These are phyloP conservation scores for Metacarcinus magister DNA, from an alignment of 2,888 invertebrate genomes.

Conservation along the genomic window DNA sequence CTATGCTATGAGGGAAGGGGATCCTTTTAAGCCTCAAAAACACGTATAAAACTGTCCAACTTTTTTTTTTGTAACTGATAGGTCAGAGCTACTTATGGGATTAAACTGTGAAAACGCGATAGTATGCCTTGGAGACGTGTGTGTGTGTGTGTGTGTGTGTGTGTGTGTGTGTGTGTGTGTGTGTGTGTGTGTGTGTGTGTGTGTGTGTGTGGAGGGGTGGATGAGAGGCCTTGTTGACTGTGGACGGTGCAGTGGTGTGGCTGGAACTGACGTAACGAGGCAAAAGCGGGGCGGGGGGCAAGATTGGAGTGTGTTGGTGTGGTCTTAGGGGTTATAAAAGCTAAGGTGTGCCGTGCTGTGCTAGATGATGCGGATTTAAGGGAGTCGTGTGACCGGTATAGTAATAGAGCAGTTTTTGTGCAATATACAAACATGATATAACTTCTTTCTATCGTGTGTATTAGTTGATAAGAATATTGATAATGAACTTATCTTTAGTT, in stretches of 20 bases:
- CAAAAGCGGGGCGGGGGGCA: neutral
- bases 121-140: neutral
- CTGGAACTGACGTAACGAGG: neutral
- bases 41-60: neutral
- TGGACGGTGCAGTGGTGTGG: neutral
- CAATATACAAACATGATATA: neutral
- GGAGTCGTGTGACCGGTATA: neutral
- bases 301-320: neutral
- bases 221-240: neutral
- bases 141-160: neutral
- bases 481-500: neutral
- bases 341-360: conserved; percentile 14
- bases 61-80: neutral
- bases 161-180: no score
- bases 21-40: neutral
- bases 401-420: neutral
- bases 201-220: neutral
- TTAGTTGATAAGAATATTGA: neutral
- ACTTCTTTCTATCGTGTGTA: neutral
- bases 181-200: no score
- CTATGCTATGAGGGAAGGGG: neutral
- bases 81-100: neutral
- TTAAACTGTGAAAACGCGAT: neutral
- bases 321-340: neutral
- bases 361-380: neutral